phyloP scores from a whole-genome alignment of 2,797 vertebrate genomes.

The Eulemur albifrons region DNA sequence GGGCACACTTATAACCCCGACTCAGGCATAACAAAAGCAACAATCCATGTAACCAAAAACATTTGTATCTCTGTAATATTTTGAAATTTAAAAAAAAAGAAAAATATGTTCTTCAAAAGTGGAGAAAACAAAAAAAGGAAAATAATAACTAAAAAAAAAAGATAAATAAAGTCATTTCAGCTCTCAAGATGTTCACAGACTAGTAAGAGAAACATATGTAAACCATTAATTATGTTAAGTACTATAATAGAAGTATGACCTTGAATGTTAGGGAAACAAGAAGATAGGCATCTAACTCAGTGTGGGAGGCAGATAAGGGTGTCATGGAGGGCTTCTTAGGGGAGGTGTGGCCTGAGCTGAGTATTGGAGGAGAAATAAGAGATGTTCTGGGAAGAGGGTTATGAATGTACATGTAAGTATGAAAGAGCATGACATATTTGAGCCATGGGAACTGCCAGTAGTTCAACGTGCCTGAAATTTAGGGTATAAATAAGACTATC shows the following conservation, averaged over 20 bases:
- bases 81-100: no score
- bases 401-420: background rate
- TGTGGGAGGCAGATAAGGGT: background rate
- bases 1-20: no score
- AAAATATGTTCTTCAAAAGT: no score
- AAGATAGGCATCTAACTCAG: background rate
- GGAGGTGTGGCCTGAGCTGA: background rate
- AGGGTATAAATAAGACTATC: background rate
- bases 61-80: no score
- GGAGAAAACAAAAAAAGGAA: background rate
- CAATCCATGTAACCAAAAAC: no score
- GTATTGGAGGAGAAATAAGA: background rate
- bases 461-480: slow-evolving; percentile 4
- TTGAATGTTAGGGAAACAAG: background rate
- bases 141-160: background rate
- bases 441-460: background rate
- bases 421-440: background rate
- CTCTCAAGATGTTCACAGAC: background rate
- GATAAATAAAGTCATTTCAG: background rate
- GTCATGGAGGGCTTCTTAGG: background rate
- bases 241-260: background rate
- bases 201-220: background rate
- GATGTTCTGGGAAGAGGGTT: background rate
- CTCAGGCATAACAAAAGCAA: no score
- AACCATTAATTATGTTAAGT: background rate